phyloP scores from a whole-genome alignment of 2,113 vertebrate genomes.

The Tetrao urogallus region DNA sequence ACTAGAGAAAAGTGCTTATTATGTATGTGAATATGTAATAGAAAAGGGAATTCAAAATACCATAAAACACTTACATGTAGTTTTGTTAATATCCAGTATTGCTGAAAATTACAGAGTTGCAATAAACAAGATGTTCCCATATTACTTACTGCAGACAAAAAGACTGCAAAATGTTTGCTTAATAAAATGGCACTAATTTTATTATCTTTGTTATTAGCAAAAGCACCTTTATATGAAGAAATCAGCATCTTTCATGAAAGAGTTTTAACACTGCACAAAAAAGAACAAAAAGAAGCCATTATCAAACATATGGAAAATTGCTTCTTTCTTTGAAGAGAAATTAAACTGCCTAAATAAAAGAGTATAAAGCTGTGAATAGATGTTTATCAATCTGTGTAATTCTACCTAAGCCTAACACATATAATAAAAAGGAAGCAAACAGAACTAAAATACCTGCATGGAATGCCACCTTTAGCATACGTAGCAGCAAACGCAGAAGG shows the following conservation, averaged over 20 bases:
- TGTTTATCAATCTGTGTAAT: neutral
- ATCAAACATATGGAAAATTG: neutral
- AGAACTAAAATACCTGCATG: slow-evolving; percentile 78
- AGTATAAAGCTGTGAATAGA: neutral
- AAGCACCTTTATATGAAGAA: neutral
- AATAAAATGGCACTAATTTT: neutral
- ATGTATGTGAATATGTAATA: neutral
- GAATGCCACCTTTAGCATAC: slow-evolving; percentile 84
- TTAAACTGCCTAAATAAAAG: neutral
- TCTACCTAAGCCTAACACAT: neutral
- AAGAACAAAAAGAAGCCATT: neutral
- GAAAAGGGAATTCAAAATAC: neutral
- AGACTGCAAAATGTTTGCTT: neutral
- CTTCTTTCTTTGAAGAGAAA: neutral
- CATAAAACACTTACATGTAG: neutral
- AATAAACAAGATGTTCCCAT: neutral
- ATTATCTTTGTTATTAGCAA: neutral
- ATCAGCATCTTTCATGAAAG: neutral
- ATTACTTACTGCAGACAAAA: neutral
- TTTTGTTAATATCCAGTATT: neutral
- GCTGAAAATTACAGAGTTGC: neutral
- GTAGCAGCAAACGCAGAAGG: slow-evolving; percentile 79
- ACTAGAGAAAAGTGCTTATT: neutral
- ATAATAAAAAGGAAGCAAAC: neutral
- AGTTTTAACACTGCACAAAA: neutral